Evolutionary conservation across 2,888 invertebrate genomes (phyloP), one percentile per base, ranked within the genome.

Genomic region (Teleogryllus oceanicus): DNA sequence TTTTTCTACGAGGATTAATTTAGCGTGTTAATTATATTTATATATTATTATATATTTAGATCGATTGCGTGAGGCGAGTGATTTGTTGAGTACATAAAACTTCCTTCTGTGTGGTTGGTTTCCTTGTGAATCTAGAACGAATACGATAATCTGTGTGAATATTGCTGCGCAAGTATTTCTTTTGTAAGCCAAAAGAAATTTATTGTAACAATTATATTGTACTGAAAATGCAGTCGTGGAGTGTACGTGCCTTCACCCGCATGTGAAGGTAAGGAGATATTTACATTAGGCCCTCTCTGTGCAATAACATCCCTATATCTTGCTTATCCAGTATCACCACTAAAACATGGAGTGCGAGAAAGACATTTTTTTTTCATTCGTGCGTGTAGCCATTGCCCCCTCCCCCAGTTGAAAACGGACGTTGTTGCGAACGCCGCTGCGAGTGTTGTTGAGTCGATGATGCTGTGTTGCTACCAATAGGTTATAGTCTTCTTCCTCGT

Each of bases 251-350:
- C n/a, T 24, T 77, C 37, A 16, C 4, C 49, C 16, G 16, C n/a
- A 49, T 20, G 37, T 49, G n/a, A 75, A 75, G 20, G 24, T 21
- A 18, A 13, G 24, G 75, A 20, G 24, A 13, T 24, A 49, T 49
- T 37, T n/a, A 76, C 76, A 49, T 49, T 77, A 77, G 77, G 77
- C 77, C 77, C 49, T 49, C n/a, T 10, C 37, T 49, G 77, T 77
- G 77, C 77, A 77, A 77, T 77, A 77, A 77, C 77, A 77, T 37
- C 16, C 20, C 18, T 75, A 5, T 77, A 16, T 77, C 20, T 77
- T 37, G 49, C 49, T 77, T 77, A 18, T 16, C n/a, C n/a, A 49
- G 24, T 49, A n/a, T 77, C 62, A 62, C 62, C 62, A 62, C 62
- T 62, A 62, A 62, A 62, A 62, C 62, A 62, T 62, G 62, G 18